Conservation (phyloP, 2,113 vertebrate genomes). For the Chelonoidis abingdonii region DNA sequence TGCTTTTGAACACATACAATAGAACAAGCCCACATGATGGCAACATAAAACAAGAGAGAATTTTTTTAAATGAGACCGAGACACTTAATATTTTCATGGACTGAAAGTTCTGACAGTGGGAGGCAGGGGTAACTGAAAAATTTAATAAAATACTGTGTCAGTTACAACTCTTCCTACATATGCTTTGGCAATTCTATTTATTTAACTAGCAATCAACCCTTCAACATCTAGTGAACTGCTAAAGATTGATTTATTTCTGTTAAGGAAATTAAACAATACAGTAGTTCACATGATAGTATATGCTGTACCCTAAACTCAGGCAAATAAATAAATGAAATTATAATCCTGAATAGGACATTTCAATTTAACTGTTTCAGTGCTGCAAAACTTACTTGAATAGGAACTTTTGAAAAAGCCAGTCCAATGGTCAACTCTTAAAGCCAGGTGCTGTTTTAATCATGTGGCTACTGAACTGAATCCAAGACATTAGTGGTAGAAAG, state of each 20-base stretch:
- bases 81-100: neutral
- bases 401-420: constrained; percentile 26
- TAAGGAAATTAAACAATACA: constrained; percentile 69
- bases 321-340: constrained; percentile 63
- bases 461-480: neutral
- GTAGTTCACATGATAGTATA: constrained; percentile 49
- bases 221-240: neutral
- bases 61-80: neutral
- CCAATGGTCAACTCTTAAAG: neutral
- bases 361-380: constrained; percentile 44
- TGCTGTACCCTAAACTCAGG: constrained; percentile 26
- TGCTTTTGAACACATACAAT: neutral
- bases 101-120: neutral
- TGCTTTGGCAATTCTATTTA: constrained; percentile 3
- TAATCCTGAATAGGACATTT: constrained; percentile 39
- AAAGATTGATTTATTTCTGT: constrained; percentile 55
- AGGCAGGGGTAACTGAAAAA: neutral
- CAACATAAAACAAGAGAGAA: neutral
- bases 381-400: constrained; percentile 45
- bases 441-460: neutral
- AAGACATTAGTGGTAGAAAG: neutral
- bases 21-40: neutral
- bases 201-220: constrained; percentile 25
- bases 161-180: neutral
- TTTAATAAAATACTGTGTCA: neutral